A percentile compares a stretch with the other conserved stretches of the same genome.
These are phyloP conservation scores for Drosophila neocordata DNA, from an alignment of 1,140 invertebrate genomes.

Conservation along the genomic window DNA sequence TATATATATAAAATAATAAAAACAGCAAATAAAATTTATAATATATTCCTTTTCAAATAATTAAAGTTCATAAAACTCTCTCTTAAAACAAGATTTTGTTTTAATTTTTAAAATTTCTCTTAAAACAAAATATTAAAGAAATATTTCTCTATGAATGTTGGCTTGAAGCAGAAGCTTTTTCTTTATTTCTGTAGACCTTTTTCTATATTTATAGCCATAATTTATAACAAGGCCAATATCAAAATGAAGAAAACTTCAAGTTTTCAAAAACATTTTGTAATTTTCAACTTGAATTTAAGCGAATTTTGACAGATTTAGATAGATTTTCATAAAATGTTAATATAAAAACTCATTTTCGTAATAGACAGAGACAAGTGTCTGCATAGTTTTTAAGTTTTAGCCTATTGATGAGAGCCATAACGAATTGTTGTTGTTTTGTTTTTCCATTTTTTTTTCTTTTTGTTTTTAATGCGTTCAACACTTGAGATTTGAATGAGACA, in stretches of 20 bases:
- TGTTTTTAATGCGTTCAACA: background rate
- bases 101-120: no score
- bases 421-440: background rate
- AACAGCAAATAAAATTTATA: no score
- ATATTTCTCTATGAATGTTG: background rate
- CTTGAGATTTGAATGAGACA: constrained; percentile 7
- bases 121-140: background rate
- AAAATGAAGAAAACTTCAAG: constrained; percentile 25
- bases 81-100: no score
- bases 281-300: background rate
- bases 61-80: no score
- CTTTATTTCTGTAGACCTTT: no score
- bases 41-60: no score
- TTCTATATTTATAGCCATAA: no score
- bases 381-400: background rate
- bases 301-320: background rate
- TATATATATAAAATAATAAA: no score
- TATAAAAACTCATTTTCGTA: background rate
- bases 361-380: background rate
- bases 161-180: background rate
- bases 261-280: constrained; percentile 18
- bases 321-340: background rate
- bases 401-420: background rate
- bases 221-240: background rate
- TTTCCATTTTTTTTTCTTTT: background rate